These are phyloP conservation scores for Campoletis sonorensis DNA, from an alignment of 1,140 invertebrate species.

Conservation along the genomic window DNA sequence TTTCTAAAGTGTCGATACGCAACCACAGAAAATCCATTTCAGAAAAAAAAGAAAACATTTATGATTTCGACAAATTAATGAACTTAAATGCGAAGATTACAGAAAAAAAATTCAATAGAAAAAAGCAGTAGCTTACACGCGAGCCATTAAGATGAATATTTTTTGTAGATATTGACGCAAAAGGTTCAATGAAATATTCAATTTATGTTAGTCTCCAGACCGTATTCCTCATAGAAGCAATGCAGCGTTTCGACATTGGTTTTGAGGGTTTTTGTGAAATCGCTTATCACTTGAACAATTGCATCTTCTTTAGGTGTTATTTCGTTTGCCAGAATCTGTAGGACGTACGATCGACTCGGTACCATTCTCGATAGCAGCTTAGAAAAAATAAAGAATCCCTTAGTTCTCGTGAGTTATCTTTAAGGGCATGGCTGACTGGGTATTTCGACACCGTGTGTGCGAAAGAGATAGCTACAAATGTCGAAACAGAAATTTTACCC, in stretches of 20 bases:
- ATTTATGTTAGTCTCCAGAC: conserved; percentile 52
- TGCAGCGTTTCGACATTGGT: conserved; percentile 61
- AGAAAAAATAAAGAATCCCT: neutral
- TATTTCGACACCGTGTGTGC: too few relatives aligned
- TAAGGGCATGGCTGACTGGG: too few relatives aligned
- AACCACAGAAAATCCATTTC: too few relatives aligned
- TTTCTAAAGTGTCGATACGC: too few relatives aligned
- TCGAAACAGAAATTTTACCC: too few relatives aligned
- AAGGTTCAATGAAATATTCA: neutral
- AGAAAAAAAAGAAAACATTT: too few relatives aligned
- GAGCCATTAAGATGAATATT: too few relatives aligned
- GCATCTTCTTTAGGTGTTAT: conserved; percentile 62
- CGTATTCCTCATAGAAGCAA: conserved; percentile 64
- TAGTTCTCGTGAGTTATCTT: neutral
- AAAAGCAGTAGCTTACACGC: neutral
- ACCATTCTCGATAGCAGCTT: conserved; percentile 65
- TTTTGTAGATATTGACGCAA: neutral
- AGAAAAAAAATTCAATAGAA: neutral
- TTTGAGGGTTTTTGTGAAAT: conserved; percentile 62
- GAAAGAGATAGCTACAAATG: too few relatives aligned
- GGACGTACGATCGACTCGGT: conserved; percentile 68
- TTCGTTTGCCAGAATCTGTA: conserved; percentile 65
- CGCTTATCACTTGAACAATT: conserved; percentile 61
- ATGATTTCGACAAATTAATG: too few relatives aligned
- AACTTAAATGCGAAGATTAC: neutral